phyloP scores from a whole-genome alignment of 2,888 invertebrate genomes.

The Platycnemis pennipes region DNA sequence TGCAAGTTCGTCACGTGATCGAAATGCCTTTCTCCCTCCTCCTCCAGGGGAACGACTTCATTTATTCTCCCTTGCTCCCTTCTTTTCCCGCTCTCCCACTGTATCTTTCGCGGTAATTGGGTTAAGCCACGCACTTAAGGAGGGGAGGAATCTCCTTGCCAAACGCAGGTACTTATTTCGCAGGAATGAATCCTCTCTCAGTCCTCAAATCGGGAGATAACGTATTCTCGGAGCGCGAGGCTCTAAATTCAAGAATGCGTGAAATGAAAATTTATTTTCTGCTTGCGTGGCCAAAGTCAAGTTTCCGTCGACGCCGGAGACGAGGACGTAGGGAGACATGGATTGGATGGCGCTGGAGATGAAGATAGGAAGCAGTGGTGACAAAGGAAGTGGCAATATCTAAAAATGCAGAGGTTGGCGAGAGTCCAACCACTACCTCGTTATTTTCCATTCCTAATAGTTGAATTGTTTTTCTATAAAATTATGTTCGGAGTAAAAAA shows the following conservation, averaged over 20 bases:
- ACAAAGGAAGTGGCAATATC: background rate
- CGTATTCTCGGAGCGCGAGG: conserved; percentile 43
- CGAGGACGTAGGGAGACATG: background rate
- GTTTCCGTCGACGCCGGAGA: background rate
- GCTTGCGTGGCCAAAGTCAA: conserved; percentile 4
- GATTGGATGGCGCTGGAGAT: background rate
- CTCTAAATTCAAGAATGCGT: conserved; percentile 64
- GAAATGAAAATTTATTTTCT: conserved; percentile 66
- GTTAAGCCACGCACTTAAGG: conserved; percentile 53
- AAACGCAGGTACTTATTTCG: conserved; percentile 17
- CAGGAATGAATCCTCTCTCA: conserved; percentile 30
- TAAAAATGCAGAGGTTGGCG: background rate
- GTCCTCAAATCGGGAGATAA: conserved; percentile 47
- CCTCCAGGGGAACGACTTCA: background rate
- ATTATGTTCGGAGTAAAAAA: too few relatives aligned
- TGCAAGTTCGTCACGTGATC: background rate
- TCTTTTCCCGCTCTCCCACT: background rate
- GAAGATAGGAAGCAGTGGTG: background rate
- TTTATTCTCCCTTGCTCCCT: background rate
- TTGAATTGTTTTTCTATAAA: too few relatives aligned
- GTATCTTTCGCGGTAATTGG: conserved; percentile 53
- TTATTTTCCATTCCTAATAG: too few relatives aligned
- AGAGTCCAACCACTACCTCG: background rate
- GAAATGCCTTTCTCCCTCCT: background rate
- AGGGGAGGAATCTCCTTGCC: conserved; percentile 45